phyloP scores from a whole-genome alignment of 1,140 invertebrate species.

The Drosophila melanica region DNA sequence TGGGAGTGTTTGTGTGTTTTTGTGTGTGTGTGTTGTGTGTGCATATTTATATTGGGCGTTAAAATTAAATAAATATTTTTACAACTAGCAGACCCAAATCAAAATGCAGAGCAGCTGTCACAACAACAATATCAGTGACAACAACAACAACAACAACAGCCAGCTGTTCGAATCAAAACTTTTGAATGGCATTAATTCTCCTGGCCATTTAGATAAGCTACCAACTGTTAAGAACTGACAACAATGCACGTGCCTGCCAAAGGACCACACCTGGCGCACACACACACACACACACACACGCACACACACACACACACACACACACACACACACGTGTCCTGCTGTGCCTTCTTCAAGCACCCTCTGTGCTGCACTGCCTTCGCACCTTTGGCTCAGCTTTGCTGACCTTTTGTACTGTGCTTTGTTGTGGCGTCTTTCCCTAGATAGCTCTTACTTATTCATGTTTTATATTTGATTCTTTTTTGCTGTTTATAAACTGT shows the following conservation, averaged over 20 bases:
- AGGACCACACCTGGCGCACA: background rate
- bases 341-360: background rate
- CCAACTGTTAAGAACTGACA: slow-evolving; percentile 12
- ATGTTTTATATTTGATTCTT: slow-evolving; percentile 36
- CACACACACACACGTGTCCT: background rate
- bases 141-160: slow-evolving; percentile 11
- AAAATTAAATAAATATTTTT: slow-evolving; percentile 76
- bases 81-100: slow-evolving; percentile 59
- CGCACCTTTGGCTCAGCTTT: slow-evolving; percentile 22
- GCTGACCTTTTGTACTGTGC: slow-evolving; percentile 46
- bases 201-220: slow-evolving; percentile 45
- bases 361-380: slow-evolving; percentile 27
- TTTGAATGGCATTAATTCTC: slow-evolving; percentile 31
- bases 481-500: slow-evolving; percentile 10
- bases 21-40: background rate
- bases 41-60: slow-evolving; percentile 30
- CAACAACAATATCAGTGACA: slow-evolving; percentile 21
- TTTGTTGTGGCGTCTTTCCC: slow-evolving; percentile 3
- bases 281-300: background rate
- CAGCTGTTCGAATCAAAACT: slow-evolving; percentile 49
- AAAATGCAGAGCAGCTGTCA: slow-evolving; percentile 68
- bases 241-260: slow-evolving; percentile 34
- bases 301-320: background rate
- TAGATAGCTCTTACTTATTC: slow-evolving; percentile 33
- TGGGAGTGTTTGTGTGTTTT: background rate